These are phyloP conservation scores for Mesitornis unicolor DNA, from an alignment of 2,113 vertebrate species.

Conservation along the genomic window DNA sequence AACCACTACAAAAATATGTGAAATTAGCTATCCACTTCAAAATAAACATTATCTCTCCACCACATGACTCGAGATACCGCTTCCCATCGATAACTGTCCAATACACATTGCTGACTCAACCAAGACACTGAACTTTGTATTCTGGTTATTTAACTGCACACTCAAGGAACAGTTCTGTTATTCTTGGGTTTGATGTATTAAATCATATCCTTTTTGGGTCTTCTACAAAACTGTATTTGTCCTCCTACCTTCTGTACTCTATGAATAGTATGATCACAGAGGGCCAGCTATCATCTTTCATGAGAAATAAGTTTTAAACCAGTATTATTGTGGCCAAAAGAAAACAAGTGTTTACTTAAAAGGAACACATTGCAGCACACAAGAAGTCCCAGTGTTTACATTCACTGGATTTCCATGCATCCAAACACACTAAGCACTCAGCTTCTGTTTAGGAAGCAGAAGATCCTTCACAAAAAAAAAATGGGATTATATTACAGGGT, in stretches of 20 bases:
- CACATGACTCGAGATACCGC: neutral
- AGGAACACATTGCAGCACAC: neutral
- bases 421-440: neutral
- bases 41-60: neutral
- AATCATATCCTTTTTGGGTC: neutral
- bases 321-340: neutral
- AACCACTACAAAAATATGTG: accelerated
- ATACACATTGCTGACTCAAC: neutral
- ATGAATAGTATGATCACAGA: neutral
- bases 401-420: neutral
- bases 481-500: neutral
- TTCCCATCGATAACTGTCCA: neutral
- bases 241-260: neutral
- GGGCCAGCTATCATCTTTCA: neutral
- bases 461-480: neutral
- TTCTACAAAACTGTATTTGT: neutral
- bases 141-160: neutral
- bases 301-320: neutral
- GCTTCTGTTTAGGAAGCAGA: neutral
- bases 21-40: neutral
- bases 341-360: neutral
- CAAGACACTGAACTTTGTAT: accelerated
- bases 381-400: neutral
- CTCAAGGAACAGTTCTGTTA: neutral
- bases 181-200: neutral